Evolutionary conservation across 2,113 vertebrate species (phyloP).

Genomic region (Coturnix japonica): DNA sequence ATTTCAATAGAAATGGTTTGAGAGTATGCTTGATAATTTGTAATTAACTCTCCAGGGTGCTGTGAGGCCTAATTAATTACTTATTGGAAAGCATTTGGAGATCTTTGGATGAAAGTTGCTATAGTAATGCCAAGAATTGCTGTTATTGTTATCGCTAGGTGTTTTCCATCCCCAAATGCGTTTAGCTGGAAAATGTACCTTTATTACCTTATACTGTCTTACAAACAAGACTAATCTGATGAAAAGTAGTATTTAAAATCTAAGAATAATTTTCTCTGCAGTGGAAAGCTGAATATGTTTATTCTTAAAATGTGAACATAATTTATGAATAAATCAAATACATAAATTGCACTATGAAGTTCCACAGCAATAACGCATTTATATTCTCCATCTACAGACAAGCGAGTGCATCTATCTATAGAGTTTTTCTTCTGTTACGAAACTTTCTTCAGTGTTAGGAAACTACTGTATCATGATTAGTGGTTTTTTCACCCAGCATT

Average conservation of each 20-base stretch:
- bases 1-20: slow-evolving; percentile 49
- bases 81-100: slow-evolving; percentile 57
- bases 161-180: slow-evolving; percentile 25
- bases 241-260: slow-evolving; percentile 40
- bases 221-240: slow-evolving; percentile 28
- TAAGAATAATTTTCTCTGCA: slow-evolving; percentile 37
- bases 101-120: slow-evolving; percentile 55
- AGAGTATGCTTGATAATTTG: slow-evolving; percentile 58
- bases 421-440: slow-evolving; percentile 27
- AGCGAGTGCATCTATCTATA: slow-evolving; percentile 36
- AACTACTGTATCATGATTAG: not conserved
- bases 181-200: slow-evolving; percentile 42
- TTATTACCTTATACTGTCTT: slow-evolving; percentile 40
- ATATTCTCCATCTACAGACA: slow-evolving; percentile 49
- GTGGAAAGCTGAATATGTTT: not conserved
- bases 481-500: not conserved
- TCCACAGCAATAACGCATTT: slow-evolving; percentile 43
- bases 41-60: slow-evolving; percentile 69
- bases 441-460: not conserved
- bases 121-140: slow-evolving; percentile 48
- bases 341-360: slow-evolving; percentile 56
- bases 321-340: slow-evolving; percentile 59
- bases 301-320: slow-evolving; percentile 23
- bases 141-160: slow-evolving; percentile 7
- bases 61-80: slow-evolving; percentile 69